Base-by-base conservation (phyloP, 2,797 vertebrate genomes). In the Danio jaintianensis region DNA sequence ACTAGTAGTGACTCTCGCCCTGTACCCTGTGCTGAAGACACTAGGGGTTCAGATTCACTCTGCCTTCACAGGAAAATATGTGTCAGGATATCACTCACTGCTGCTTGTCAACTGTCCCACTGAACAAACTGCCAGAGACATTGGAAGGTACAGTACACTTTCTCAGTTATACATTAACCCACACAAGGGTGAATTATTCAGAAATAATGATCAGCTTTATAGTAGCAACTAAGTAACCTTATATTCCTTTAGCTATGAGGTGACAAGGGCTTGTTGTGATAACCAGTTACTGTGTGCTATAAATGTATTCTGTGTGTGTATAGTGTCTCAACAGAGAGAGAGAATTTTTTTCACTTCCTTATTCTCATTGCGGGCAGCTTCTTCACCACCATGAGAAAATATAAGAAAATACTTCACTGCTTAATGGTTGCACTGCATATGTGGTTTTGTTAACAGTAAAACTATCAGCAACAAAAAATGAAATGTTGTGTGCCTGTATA, bases 51-150 rank as follows among this genome's bases (percentile, higher is more conserved):
- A 90, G 56, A 86, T 97, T 53, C 90, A 92, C 58, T 89, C 95
- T 0, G 84, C 88, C 1, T 0, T 96, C 67, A 96, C 94, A 0
- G 93, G 95, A 80, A 93, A 86, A 89, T 96, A 93, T 4, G 1
- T 94, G 10, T 89, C 95, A 0, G 94, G 96, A 12, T 91, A 92
- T 4, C 91, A 95, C 78, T 97, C 95, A 6, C 55, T 97, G 3
- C 88, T 96, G 68, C 89, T 97, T 38, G 78, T 97, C 90, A 96
- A 90, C 92, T 96, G 94, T 63, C 95, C 96, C 87, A 95, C 94
- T 0, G 93, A 97, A 84, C 93, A 95, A 80, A 83, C 90, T 20
- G 96, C 96, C 83, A 94, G 85, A 90, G 95, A 96, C 68, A 93
- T 97, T 10, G 95, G 93, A 88, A 97, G 96, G 96, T 97, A 94